phyloP scores from a whole-genome alignment of 1,140 invertebrate species.

The Trichogramma pretiosum region DNA sequence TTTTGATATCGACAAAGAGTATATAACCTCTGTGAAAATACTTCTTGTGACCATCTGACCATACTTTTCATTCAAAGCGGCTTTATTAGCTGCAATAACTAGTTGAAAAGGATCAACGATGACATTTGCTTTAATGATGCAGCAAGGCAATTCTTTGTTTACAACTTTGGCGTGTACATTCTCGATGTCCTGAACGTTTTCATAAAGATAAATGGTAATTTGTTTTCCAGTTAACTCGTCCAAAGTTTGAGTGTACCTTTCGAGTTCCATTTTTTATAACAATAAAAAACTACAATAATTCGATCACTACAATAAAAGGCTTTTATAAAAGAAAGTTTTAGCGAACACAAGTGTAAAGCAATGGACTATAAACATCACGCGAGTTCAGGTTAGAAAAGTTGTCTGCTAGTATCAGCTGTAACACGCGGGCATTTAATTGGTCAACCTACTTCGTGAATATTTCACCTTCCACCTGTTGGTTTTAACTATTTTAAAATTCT shows the following conservation, averaged over 20 bases:
- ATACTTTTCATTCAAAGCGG: slow-evolving; percentile 46
- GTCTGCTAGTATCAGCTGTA: no score
- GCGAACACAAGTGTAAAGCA: no score
- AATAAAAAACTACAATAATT: not conserved
- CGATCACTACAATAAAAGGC: not conserved
- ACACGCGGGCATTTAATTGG: no score
- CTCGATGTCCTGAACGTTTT: slow-evolving; percentile 51
- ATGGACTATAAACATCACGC: no score
- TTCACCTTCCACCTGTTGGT: no score
- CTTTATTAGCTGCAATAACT: slow-evolving; percentile 58
- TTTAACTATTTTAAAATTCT: no score
- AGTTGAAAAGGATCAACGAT: slow-evolving; percentile 60
- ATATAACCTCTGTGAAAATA: slow-evolving; percentile 59
- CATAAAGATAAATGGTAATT: slow-evolving; percentile 49
- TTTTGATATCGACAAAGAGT: slow-evolving; percentile 57
- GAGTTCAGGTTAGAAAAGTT: no score
- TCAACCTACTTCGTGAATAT: no score
- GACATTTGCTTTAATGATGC: slow-evolving; percentile 52
- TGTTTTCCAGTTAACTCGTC: slow-evolving; percentile 43
- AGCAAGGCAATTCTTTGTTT: slow-evolving; percentile 49
- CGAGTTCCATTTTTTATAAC: slow-evolving; percentile 1
- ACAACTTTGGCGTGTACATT: slow-evolving; percentile 49
- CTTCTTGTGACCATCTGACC: slow-evolving; percentile 51
- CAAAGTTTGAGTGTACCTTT: slow-evolving; percentile 27
- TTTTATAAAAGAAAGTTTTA: not conserved